Percentiles rank a stretch among this genome's conserved stretches.
Evolutionary conservation across 2,888 invertebrate species (phyloP).

Genomic region (Drosophila subquinaria): DNA sequence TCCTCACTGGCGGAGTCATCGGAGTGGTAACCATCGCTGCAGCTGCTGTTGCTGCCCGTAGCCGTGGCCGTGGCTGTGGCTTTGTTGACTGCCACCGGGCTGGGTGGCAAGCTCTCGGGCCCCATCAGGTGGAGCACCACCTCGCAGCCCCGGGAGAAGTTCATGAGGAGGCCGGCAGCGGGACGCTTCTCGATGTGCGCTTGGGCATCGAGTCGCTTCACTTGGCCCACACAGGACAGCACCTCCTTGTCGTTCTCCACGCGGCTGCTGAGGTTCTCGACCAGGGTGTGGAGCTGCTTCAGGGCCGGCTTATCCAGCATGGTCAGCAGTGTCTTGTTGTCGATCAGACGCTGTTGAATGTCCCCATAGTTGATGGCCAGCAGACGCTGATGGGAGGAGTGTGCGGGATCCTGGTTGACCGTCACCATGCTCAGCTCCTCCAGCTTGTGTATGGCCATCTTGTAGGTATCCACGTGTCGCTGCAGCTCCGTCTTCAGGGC

Average conservation of each 20-base stretch:
- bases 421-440: slow-evolving; percentile 89
- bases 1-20: slow-evolving; percentile 88
- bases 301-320: slow-evolving; percentile 93
- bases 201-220: slow-evolving; percentile 88
- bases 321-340: slow-evolving; percentile 95
- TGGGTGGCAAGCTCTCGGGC: slow-evolving; percentile 85
- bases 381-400: slow-evolving; percentile 95
- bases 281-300: slow-evolving; percentile 90
- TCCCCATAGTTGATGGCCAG: slow-evolving; percentile 93
- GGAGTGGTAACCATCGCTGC: slow-evolving; percentile 94
- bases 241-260: slow-evolving; percentile 97
- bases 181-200: slow-evolving; percentile 89
- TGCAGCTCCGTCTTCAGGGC: slow-evolving; percentile 94
- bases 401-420: slow-evolving; percentile 90
- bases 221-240: slow-evolving; percentile 90
- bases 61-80: slow-evolving; percentile 7
- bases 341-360: slow-evolving; percentile 95
- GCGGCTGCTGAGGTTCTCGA: slow-evolving; percentile 90
- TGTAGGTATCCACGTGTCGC: slow-evolving; percentile 93
- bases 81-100: slow-evolving; percentile 75
- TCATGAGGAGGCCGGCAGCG: slow-evolving; percentile 90
- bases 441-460: slow-evolving; percentile 93
- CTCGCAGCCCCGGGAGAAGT: slow-evolving; percentile 91
- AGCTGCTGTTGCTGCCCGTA: slow-evolving; percentile 85
- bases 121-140: slow-evolving; percentile 92